Evolutionary conservation across 2,797 vertebrate species (phyloP).

Genomic region (Dipus sagitta): DNA sequence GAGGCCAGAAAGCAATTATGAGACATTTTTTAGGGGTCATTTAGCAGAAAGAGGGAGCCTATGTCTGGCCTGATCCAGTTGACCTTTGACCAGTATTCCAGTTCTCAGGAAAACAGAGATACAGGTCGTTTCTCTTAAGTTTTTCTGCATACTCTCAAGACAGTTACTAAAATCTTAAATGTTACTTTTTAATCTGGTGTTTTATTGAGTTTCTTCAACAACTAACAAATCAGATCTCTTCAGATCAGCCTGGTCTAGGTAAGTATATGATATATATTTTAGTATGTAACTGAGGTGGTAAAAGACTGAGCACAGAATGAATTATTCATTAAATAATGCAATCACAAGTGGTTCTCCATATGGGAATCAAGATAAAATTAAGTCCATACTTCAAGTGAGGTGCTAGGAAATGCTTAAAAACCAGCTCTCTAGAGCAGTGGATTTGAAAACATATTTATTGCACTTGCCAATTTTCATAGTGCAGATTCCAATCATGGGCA

Average conservation of each 20-base stretch:
- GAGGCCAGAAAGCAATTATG: background rate
- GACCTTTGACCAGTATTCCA: background rate
- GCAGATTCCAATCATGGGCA: background rate
- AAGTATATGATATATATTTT: background rate
- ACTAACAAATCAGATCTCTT: background rate
- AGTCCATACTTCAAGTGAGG: background rate
- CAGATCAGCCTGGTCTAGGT: background rate
- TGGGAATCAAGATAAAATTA: slow-evolving; percentile 2
- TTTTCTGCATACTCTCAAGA: slow-evolving; percentile 8
- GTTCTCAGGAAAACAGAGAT: background rate
- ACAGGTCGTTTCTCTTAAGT: background rate
- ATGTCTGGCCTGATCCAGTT: background rate
- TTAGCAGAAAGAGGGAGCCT: background rate
- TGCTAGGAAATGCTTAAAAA: background rate
- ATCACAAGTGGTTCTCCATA: background rate
- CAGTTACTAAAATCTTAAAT: background rate
- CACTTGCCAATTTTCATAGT: background rate
- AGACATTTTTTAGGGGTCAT: background rate
- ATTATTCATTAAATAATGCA: background rate
- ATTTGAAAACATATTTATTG: too few species aligned
- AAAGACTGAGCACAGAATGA: background rate
- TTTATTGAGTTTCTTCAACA: background rate
- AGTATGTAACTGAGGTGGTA: background rate
- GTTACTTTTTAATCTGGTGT: background rate
- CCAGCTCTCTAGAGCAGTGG: too few species aligned